Evolutionary conservation across 2,113 vertebrate genomes (phyloP), one percentile per base, ranked within the genome.

Genomic region (Odocoileus virginianus): DNA sequence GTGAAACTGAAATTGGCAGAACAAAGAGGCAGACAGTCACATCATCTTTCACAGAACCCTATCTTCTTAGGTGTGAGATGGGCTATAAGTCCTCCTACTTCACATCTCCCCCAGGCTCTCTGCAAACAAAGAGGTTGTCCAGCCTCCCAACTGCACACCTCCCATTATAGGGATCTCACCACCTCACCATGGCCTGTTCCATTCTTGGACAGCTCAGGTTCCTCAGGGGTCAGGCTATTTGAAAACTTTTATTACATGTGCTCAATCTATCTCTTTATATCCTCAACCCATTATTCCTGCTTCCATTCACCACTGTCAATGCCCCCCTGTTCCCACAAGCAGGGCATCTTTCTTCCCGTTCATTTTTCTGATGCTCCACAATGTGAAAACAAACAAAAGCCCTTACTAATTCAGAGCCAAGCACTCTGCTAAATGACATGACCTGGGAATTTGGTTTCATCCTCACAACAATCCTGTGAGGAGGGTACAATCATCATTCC

Each of bases 381-480:
- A 47, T 15, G 55, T 47, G 78, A 58, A 96, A 92, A 71, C 36
- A 82, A 94, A 50, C 23, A 52, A 61, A 89, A 94, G 54, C 13
- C 25, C 45, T 45, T 17, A 19, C 7, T 78, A 15, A 45, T 84
- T 33, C 54, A 36, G 74, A 87, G 21, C 33, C 36, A 71, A 76
- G 28, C 28, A 11, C 45, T 76, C 76, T 78, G 55, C 78, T 40
- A 60, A 89, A 54, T 6, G 61, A 78, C 64, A 50, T 43, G 14
- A 43, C 17, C 21, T 28, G 30, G 21, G 4, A n/a, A 33, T 76
- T 87, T 33, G 21, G 17, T 67, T 87, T 27, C n/a, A 52, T 83
- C 58, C 54, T 40, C 36, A 64, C 10, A 45, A 25, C 30, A 54
- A 33, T 58, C 30, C 16, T 15, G 21, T 8, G 28, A 71, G 13